Percentiles rank a stretch among this genome's conserved stretches.
phyloP scores from a whole-genome alignment of 1,140 invertebrate genomes.

The Brachystomella parvula region DNA sequence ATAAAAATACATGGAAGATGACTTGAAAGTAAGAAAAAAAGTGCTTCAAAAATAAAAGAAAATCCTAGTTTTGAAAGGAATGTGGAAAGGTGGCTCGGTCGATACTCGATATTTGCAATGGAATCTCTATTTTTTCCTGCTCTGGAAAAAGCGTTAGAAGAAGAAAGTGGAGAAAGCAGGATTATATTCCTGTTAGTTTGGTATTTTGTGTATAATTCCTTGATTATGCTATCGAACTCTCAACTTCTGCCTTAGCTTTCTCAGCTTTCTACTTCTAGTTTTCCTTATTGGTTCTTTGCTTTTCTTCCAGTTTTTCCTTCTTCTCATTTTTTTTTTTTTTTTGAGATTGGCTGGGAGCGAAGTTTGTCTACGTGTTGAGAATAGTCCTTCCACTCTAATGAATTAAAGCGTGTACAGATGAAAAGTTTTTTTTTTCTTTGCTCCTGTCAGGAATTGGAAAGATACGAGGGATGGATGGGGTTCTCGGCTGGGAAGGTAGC shows the following conservation, averaged over 20 bases:
- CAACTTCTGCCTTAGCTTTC: neutral
- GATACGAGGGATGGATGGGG: neutral
- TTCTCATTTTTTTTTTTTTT: conserved; percentile 7
- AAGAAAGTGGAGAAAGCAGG: conserved; percentile 7
- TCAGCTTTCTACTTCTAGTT: no score
- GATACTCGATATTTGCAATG: no score
- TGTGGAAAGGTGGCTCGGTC: no score
- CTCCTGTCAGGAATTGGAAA: neutral
- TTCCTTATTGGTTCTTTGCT: no score
- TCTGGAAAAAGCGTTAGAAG: neutral
- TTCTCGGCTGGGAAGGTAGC: neutral
- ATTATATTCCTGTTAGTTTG: neutral
- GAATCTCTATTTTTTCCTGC: neutral
- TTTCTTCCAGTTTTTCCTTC: neutral
- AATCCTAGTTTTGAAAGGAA: no score
- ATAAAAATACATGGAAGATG: no score
- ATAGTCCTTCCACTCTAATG: conserved; percentile 34
- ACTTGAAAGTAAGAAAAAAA: no score
- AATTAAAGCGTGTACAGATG: conserved; percentile 31
- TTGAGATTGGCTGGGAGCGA: conserved; percentile 12
- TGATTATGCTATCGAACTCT: conserved; percentile 23
- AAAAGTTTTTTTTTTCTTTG: conserved; percentile 17
- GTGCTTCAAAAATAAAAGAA: no score
- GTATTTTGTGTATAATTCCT: conserved; percentile 14
- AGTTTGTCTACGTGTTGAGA: conserved; percentile 30